Evolutionary conservation across 2,113 vertebrate species (phyloP).

Genomic region (Trinectes maculatus): DNA sequence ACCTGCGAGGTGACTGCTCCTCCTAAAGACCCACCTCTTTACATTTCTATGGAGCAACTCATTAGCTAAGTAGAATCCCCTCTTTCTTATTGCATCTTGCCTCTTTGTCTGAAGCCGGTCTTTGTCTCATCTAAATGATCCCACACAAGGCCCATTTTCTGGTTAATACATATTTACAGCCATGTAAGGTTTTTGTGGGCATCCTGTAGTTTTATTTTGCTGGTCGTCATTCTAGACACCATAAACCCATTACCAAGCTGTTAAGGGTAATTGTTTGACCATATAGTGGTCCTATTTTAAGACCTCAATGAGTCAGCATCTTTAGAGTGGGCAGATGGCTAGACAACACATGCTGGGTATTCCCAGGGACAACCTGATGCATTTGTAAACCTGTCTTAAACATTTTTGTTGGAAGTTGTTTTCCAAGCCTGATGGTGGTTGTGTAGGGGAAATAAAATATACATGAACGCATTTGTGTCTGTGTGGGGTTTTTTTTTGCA

Average conservation of each 20-base stretch:
- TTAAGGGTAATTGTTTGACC: conserved; percentile 81
- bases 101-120: conserved; percentile 84
- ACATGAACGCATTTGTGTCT: neutral
- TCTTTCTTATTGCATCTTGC: conserved; percentile 85
- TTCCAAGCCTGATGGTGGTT: conserved; percentile 2
- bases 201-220: conserved; percentile 90
- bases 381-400: conserved; percentile 43
- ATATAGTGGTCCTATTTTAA: conserved; percentile 73
- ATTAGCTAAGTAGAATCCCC: conserved; percentile 90
- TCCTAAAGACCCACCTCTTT: conserved; percentile 81
- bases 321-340: conserved; percentile 80
- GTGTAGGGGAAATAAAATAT: conserved; percentile 3
- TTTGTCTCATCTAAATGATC: conserved; percentile 88
- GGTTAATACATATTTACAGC: conserved; percentile 97
- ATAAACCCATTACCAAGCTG: conserved; percentile 92
- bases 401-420: conserved; percentile 24
- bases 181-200: conserved; percentile 86
- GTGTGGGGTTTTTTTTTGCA: neutral
- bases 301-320: conserved; percentile 74
- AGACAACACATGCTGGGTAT: conserved; percentile 61
- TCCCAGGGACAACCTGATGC: conserved; percentile 52
- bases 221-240: conserved; percentile 83
- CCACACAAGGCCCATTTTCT: conserved; percentile 89
- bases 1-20: conserved; percentile 74
- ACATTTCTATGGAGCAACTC: conserved; percentile 87